phyloP scores from a whole-genome alignment of 2,113 vertebrate species.

The Piliocolobus tephrosceles region DNA sequence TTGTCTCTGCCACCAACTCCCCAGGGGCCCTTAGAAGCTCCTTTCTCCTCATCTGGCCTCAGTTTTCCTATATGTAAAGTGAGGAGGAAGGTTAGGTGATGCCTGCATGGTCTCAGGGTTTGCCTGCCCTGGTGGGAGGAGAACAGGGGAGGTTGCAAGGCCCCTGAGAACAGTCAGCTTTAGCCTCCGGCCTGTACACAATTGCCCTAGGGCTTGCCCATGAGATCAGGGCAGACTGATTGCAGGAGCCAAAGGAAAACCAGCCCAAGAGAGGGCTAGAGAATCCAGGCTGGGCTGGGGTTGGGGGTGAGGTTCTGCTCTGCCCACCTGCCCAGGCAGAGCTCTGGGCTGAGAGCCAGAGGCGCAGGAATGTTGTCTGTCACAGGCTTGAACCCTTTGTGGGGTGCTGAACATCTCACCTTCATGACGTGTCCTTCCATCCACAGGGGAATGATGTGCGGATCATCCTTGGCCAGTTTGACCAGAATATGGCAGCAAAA shows the following conservation, averaged over 20 bases:
- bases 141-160: not conserved
- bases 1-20: not conserved
- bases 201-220: not conserved
- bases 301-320: not conserved
- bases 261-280: too few relatives aligned
- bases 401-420: not conserved
- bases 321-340: not conserved
- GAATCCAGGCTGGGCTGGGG: not conserved
- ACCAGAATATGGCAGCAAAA: conserved; percentile 97
- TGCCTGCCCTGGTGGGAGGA: not conserved
- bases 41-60: not conserved
- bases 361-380: not conserved
- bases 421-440: conserved; percentile 53
- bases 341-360: not conserved
- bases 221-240: not conserved
- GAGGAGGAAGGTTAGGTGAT: not conserved
- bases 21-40: not conserved
- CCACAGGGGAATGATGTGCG: conserved; percentile 96
- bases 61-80: not conserved
- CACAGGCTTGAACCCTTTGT: fast-evolving
- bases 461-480: conserved; percentile 99
- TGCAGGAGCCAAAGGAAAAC: not conserved
- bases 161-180: not conserved
- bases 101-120: not conserved
- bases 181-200: not conserved